A percentile compares a stretch with the other conserved stretches of the same genome.
These are phyloP conservation scores for Gadus macrocephalus DNA, from an alignment of 2,113 vertebrate species.

Conservation along the genomic window DNA sequence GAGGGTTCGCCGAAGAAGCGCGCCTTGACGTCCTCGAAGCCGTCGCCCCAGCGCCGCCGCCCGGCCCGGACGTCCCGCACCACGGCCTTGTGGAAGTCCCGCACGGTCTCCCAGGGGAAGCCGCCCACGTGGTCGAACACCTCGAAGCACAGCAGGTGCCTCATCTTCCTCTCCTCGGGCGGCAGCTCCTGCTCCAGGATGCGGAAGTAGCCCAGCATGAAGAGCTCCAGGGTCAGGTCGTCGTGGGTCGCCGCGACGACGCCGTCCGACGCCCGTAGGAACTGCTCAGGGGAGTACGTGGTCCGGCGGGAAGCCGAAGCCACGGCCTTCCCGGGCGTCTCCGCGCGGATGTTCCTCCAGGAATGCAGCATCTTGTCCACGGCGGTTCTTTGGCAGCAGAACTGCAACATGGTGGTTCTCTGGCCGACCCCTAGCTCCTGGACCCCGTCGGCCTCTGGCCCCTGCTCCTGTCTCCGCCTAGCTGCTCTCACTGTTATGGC, in stretches of 20 bases:
- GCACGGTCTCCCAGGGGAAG: constrained; percentile 80
- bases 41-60: constrained; percentile 79
- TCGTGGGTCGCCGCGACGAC: constrained; percentile 65
- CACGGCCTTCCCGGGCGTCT: too few relatives aligned
- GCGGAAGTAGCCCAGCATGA: constrained; percentile 95
- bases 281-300: constrained; percentile 84
- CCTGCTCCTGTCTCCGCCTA: constrained; percentile 46
- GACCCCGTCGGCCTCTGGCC: constrained; percentile 8
- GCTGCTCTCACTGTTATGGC: constrained; percentile 65
- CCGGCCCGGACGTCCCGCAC: constrained; percentile 81
- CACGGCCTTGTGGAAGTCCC: constrained; percentile 86
- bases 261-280: constrained; percentile 76
- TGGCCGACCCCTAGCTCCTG: constrained; percentile 16
- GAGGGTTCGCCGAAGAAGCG: constrained; percentile 74
- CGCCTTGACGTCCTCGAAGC: constrained; percentile 89
- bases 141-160: constrained; percentile 93
- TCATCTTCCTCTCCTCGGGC: constrained; percentile 81
- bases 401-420: constrained; percentile 55
- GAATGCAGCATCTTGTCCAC: constrained; percentile 77
- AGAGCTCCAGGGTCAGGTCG: constrained; percentile 85
- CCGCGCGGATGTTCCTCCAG: constrained; percentile 68
- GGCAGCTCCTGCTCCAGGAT: constrained; percentile 87
- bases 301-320: constrained; percentile 1
- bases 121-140: constrained; percentile 87
- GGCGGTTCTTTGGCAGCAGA: constrained; percentile 74